Evolutionary conservation across 1,140 invertebrate genomes (phyloP).

Genomic region (Sweltsa coloradensis): DNA sequence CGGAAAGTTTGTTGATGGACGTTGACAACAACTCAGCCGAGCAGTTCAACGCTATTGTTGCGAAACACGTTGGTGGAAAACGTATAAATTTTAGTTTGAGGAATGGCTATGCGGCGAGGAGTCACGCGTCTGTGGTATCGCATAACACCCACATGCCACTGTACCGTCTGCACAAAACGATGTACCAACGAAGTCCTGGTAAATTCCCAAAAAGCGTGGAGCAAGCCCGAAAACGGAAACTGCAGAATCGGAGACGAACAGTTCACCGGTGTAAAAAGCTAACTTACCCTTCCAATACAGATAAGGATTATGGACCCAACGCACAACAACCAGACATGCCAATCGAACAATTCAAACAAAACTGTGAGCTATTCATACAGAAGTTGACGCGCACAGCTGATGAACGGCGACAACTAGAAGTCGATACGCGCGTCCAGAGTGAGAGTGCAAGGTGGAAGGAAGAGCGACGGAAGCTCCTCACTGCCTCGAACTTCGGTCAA

Average conservation of each 20-base stretch:
- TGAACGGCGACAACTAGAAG: slow-evolving; percentile 2
- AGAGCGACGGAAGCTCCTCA: background rate
- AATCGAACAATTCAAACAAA: background rate
- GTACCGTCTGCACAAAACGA: slow-evolving; percentile 11
- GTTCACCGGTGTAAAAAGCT: background rate
- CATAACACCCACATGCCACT: slow-evolving; percentile 12
- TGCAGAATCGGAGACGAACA: background rate
- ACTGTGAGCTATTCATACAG: background rate
- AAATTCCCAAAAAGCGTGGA: background rate
- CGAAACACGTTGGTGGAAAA: slow-evolving; percentile 14
- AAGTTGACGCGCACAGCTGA: background rate
- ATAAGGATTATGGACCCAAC: background rate
- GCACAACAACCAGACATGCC: slow-evolving; percentile 1
- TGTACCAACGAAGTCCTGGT: slow-evolving; percentile 3
- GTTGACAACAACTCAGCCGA: slow-evolving; percentile 13
- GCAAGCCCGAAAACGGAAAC: background rate
- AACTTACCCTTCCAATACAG: background rate
- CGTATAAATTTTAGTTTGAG: slow-evolving; percentile 12
- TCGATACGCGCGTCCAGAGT: background rate
- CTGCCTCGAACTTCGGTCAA: slow-evolving; percentile 24
- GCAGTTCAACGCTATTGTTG: slow-evolving; percentile 11
- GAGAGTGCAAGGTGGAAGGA: background rate
- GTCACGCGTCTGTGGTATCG: slow-evolving; percentile 12
- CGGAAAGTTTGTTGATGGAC: slow-evolving; percentile 8
- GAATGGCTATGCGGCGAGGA: slow-evolving; percentile 7